phyloP scores from a whole-genome alignment of 2,888 invertebrate species.

The Peribatodes rhomboidaria region DNA sequence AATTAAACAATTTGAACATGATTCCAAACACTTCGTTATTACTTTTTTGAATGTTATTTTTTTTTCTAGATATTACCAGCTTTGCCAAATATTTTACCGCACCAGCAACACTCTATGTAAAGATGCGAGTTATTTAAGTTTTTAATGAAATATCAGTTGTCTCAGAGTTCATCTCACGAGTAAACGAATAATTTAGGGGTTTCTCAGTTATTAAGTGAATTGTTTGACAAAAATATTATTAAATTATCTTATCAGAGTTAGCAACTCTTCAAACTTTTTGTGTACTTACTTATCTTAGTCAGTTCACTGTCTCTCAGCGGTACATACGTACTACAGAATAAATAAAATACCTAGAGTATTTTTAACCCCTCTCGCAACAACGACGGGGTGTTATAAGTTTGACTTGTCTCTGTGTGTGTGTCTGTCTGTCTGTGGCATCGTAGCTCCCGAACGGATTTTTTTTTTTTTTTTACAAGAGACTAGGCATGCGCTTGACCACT shows the following conservation, averaged over 20 bases:
- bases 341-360: no score
- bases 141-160: conserved; percentile 78
- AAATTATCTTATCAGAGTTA: conserved; percentile 17
- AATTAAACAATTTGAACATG: no score
- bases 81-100: background rate
- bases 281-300: conserved; percentile 18
- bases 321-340: background rate
- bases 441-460: no score
- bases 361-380: no score
- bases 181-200: conserved; percentile 68
- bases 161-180: conserved; percentile 65
- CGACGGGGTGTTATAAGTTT: no score
- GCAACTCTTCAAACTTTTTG: conserved; percentile 26
- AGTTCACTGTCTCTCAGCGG: conserved; percentile 4
- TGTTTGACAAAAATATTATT: conserved; percentile 23
- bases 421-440: no score
- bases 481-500: no score
- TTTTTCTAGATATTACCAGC: background rate
- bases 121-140: conserved; percentile 77
- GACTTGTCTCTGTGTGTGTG: no score
- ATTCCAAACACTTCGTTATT: background rate
- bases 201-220: conserved; percentile 20
- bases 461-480: no score
- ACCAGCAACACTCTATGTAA: conserved; percentile 55
- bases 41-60: background rate